Base-by-base conservation (phyloP, 2,113 vertebrate genomes). In the Mesitornis unicolor region DNA sequence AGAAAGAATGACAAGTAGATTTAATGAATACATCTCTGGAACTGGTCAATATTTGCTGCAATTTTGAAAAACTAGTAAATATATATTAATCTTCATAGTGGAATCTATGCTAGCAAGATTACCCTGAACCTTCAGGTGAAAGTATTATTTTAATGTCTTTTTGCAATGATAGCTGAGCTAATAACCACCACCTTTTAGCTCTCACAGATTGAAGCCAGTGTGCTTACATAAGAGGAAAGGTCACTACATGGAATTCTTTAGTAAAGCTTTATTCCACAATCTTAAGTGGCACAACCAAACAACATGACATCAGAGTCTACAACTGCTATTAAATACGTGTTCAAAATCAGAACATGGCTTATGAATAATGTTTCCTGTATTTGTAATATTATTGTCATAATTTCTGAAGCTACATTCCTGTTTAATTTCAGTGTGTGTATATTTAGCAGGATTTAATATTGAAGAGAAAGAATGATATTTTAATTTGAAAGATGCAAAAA, bases 1-100 rank as follows among this genome's bases (percentile, higher is more conserved):
- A 98, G 97, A 78, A 96, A 94, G 83, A 93, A 95, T 94, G 97
- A 95, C 96, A 96, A 95, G 96, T 97, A 85, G 86, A 69, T 80
- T 98, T 95, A 92, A 91, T 89, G 96, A 97, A 82, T 75, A 73
- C 3, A 0, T 84, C 84, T 57, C 36, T 56, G 42, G 16, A 50
- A 82, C 51, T 69, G 74, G 74, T 95, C 83, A 93, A 93, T 96
- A 81, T 93, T 94, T 85, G 71, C 89, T 64, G 48, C 9, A 5
- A 92, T 84, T 97, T 95, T 87, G 95, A 95, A 97, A 97, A 86
- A 59, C 48, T 74, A 89, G 83, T 79, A 84, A 83, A 92, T 85
- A 81, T 85, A 79, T 84, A 90, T 95, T 95, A 22, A 85, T 89
- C 90, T 96, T 95, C 84, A 84, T n/a, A 89, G 48, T 54, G 17